Evolutionary conservation across 2,888 invertebrate genomes (phyloP).

Genomic region (Aromia moschata): DNA sequence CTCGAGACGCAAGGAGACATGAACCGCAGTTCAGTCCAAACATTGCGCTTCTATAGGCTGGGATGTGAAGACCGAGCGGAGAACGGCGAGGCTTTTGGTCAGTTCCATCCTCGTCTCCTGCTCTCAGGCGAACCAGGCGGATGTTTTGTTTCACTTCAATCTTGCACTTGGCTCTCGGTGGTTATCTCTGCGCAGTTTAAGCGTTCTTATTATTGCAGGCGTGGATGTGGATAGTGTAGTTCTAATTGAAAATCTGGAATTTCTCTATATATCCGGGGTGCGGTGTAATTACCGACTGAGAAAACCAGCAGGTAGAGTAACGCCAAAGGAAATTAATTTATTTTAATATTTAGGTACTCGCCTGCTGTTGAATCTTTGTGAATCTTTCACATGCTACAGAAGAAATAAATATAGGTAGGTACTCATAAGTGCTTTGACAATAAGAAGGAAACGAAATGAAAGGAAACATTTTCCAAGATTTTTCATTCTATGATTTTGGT

Average conservation of each 20-base stretch:
- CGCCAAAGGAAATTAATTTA: slow-evolving; percentile 7
- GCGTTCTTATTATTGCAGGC: slow-evolving; percentile 24
- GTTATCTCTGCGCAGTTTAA: slow-evolving; percentile 24
- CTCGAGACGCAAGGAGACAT: slow-evolving; percentile 36
- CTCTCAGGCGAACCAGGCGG: slow-evolving; percentile 20
- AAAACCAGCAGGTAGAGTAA: slow-evolving; percentile 29
- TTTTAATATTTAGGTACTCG: no score
- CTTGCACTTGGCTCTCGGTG: slow-evolving; percentile 15
- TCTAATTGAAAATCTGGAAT: slow-evolving; percentile 27
- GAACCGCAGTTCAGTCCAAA: slow-evolving; percentile 34
- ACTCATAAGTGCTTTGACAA: no score
- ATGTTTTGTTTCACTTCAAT: slow-evolving; percentile 33
- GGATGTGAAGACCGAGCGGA: slow-evolving; percentile 18
- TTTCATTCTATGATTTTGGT: no score
- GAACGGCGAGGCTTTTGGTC: slow-evolving; percentile 27
- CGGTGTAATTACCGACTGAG: slow-evolving; percentile 31
- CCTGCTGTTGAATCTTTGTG: no score
- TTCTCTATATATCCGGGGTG: no score
- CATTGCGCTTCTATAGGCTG: slow-evolving; percentile 30
- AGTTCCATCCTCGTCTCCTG: slow-evolving; percentile 32
- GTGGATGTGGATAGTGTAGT: slow-evolving; percentile 22
- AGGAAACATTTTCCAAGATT: no score
- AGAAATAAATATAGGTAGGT: no score
- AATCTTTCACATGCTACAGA: no score
- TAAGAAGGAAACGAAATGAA: no score